These are phyloP conservation scores for Heliangelus exortis DNA, from an alignment of 2,797 vertebrate species.

Conservation along the genomic window DNA sequence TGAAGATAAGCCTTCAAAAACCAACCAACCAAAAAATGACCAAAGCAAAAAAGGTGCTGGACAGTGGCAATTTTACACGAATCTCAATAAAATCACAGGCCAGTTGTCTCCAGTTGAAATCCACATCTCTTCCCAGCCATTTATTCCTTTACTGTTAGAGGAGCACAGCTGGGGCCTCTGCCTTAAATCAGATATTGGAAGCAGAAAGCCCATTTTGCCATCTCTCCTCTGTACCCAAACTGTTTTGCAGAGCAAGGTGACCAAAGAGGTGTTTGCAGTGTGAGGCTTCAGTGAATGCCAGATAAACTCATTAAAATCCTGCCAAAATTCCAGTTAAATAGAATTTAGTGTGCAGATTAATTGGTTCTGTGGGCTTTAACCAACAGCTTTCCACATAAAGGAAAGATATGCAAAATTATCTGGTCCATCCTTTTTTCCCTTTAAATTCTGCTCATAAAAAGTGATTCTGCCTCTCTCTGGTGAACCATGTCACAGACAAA, in stretches of 20 bases:
- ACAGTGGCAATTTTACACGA: background rate
- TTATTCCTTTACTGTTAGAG: background rate
- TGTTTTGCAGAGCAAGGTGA: background rate
- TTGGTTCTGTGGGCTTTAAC: background rate
- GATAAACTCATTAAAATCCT: background rate
- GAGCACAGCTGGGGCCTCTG: background rate
- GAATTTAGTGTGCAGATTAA: background rate
- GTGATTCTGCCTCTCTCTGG: background rate
- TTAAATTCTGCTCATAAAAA: background rate
- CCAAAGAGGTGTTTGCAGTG: background rate
- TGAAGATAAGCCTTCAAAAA: background rate
- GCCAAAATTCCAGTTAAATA: background rate
- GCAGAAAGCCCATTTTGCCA: background rate
- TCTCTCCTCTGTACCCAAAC: background rate
- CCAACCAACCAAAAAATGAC: background rate
- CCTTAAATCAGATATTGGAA: background rate
- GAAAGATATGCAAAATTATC: background rate
- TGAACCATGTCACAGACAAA: background rate
- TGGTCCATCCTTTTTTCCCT: background rate
- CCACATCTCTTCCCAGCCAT: background rate
- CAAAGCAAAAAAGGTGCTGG: background rate
- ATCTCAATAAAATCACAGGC: background rate
- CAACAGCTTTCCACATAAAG: background rate
- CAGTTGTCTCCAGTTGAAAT: background rate
- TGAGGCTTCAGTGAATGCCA: background rate